Evolutionary conservation across 2,797 vertebrate genomes (phyloP), one percentile per base, ranked within the genome.

Genomic region (Sparus aurata): DNA sequence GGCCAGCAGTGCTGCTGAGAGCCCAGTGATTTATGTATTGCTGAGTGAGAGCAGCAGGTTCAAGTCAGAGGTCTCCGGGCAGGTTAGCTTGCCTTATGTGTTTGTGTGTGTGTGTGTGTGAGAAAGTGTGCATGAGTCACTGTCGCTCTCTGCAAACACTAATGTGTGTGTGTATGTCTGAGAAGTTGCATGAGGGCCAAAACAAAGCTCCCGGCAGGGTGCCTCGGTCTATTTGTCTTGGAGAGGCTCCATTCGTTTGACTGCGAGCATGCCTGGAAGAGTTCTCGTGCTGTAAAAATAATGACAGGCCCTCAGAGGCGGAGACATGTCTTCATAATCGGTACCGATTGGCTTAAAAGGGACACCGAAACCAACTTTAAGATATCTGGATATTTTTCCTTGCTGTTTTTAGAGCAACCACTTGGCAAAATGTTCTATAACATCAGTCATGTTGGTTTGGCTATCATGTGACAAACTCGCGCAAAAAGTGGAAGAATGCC

Each of bases 21-120:
- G 91, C 83, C 76, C 69, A 5, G 79, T 95, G 95, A 95, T 95
- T 95, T 96, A 95, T 94, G 93, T 89, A 85, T 93, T 90, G 93
- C 92, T 95, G 95, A 95, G 94, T 95, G 95, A 96, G 94, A 93
- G 91, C 93, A 95, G 95, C 95, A 95, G 95, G 94, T 95, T 96
- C 93, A 93, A 93, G 93, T 88, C 92, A 92, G 91, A 94, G 94
- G 93, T 93, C 94, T 93, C 89, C 23, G 77, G 87, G 87, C 90
- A 90, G 92, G 91, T 63, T 87, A 85, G 77, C 72, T 27, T 83
- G 76, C 77, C 78, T 27, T 87, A 79, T 87, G 50, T 77, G 78
- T 87, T 66, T 87, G 80, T 85, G 85, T 70, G 83, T 67, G 74
- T 83, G 71, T 75, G 66, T 79, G 63, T 79, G 74, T 69, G 71